Evolutionary conservation across 1,140 invertebrate species (phyloP).

Genomic region (Zeugodacus cucurbitae): DNA sequence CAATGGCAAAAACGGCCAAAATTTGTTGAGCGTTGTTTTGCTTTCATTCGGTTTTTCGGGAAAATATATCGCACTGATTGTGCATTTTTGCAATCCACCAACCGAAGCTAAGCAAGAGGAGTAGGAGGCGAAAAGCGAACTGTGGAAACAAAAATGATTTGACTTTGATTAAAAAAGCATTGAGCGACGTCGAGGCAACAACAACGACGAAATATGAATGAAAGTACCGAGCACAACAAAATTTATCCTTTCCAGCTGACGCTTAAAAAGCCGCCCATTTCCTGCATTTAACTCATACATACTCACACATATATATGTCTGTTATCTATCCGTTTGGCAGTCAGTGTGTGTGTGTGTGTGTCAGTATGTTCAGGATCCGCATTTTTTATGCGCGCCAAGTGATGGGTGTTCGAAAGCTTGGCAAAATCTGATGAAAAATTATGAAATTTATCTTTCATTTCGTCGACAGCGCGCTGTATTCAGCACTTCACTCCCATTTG

Average conservation of each 20-base stretch:
- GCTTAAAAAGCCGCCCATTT: slow-evolving; percentile 10
- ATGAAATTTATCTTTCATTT: slow-evolving; percentile 34
- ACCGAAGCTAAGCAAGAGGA: neutral
- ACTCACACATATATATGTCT: neutral
- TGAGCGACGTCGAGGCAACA: neutral
- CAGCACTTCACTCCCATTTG: neutral
- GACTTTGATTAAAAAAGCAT: slow-evolving; percentile 34
- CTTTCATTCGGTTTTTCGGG: neutral
- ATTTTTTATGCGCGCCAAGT: neutral
- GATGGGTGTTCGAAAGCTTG: neutral
- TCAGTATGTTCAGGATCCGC: neutral
- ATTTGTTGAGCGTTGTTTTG: too few relatives aligned
- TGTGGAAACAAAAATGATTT: neutral
- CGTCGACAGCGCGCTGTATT: neutral
- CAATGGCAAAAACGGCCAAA: neutral
- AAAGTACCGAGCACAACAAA: neutral
- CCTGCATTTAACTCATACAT: neutral
- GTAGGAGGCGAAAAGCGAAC: neutral
- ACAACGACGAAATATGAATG: neutral
- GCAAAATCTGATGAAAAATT: slow-evolving; percentile 37
- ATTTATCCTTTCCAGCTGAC: slow-evolving; percentile 19
- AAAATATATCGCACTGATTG: neutral
- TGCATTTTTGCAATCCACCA: neutral
- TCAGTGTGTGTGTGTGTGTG: neutral
- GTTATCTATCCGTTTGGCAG: neutral